Conservation (phyloP, 2,113 vertebrate species). For the Steatornis caripensis region DNA sequence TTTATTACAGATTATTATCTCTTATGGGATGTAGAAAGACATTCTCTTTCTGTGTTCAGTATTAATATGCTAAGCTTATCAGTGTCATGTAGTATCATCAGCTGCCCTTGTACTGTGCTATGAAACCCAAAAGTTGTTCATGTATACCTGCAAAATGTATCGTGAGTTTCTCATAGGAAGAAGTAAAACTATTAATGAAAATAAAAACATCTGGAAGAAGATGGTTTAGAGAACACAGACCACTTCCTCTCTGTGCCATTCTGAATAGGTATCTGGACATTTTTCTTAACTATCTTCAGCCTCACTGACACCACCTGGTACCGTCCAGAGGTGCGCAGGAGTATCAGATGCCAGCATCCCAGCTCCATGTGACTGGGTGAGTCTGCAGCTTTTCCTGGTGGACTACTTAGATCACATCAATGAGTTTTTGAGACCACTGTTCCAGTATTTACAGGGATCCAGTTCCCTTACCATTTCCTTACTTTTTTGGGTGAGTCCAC, state of each 20-base stretch:
- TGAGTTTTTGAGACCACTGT: background rate
- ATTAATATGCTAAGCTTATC: background rate
- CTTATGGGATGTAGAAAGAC: background rate
- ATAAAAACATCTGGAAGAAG: background rate
- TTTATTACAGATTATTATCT: background rate
- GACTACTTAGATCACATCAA: background rate
- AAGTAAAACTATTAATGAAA: background rate
- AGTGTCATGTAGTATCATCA: background rate
- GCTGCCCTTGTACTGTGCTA: background rate
- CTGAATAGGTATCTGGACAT: background rate
- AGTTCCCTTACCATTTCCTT: background rate
- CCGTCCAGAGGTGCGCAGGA: background rate
- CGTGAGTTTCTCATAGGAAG: background rate
- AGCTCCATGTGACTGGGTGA: accelerated
- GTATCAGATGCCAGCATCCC: background rate
- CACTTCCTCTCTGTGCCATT: background rate
- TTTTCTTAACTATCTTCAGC: background rate
- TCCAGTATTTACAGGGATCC: background rate
- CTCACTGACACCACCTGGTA: background rate
- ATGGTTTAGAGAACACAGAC: background rate
- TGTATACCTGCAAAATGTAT: background rate
- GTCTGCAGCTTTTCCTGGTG: background rate
- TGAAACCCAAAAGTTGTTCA: background rate
- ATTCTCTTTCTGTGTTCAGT: background rate
- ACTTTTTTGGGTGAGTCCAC: background rate